Percentiles rank a stretch among this genome's conserved stretches.
Conservation (phyloP, 2,113 vertebrate genomes). For the Myotis davidii region DNA sequence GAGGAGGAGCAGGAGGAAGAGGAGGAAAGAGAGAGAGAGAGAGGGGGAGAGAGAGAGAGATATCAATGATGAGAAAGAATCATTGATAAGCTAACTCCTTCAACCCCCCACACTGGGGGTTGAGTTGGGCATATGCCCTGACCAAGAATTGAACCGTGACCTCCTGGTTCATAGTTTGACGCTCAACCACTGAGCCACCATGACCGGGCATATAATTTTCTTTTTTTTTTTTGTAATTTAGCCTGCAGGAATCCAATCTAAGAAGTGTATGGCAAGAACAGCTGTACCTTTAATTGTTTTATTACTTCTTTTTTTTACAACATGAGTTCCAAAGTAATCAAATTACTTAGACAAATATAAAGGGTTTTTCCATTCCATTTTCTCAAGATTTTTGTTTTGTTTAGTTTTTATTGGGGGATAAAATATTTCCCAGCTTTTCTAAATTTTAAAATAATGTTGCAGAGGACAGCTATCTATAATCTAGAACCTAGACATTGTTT, state of each 20-base stretch:
- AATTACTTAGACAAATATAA: constrained; percentile 77
- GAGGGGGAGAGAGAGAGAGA: too few species aligned
- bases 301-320: constrained; percentile 68
- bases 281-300: constrained; percentile 78
- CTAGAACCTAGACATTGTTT: constrained; percentile 44
- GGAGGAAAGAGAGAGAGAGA: too few species aligned
- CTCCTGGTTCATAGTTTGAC: too few species aligned
- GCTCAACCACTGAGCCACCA: too few species aligned
- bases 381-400: constrained; percentile 64
- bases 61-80: too few species aligned
- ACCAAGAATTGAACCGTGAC: too few species aligned
- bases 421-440: constrained; percentile 66
- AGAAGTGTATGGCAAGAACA: constrained; percentile 55
- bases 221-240: neutral
- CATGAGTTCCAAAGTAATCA: constrained; percentile 74
- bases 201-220: too few species aligned
- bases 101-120: too few species aligned
- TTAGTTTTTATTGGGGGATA: constrained; percentile 63
- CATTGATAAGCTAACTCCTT: too few species aligned
- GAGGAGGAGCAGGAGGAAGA: too few species aligned
- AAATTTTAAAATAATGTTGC: constrained; percentile 64
- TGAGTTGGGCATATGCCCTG: too few species aligned
- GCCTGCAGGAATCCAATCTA: neutral
- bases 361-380: constrained; percentile 66
- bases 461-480: constrained; percentile 59